A percentile compares a stretch with the other conserved stretches of the same genome.
These are phyloP conservation scores for Amphiprion ocellaris DNA, from an alignment of 2,113 vertebrate genomes.

Conservation along the genomic window DNA sequence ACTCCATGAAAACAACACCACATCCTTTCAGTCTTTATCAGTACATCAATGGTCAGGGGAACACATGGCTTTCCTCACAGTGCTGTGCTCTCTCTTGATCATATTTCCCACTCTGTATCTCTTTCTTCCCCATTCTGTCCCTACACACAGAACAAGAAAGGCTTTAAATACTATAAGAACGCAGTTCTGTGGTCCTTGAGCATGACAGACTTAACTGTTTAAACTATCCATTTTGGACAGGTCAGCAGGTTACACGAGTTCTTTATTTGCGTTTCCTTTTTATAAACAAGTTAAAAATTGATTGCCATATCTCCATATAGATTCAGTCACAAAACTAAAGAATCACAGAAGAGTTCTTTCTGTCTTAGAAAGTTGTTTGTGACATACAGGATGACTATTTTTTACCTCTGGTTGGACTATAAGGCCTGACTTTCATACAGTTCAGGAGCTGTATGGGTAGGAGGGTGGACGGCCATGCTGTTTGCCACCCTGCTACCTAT, in stretches of 20 bases:
- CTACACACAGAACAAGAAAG: slow-evolving; percentile 10
- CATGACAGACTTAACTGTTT: background rate
- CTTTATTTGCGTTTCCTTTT: slow-evolving; percentile 11
- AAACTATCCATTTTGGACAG: slow-evolving; percentile 1
- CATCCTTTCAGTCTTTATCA: slow-evolving; percentile 72
- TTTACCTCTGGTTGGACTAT: slow-evolving; percentile 20
- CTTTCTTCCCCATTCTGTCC: background rate
- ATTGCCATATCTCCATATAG: slow-evolving; percentile 16
- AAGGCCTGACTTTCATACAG: slow-evolving; percentile 26
- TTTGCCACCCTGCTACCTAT: slow-evolving; percentile 37
- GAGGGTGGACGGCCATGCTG: slow-evolving; percentile 14
- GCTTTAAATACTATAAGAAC: background rate
- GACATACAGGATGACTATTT: slow-evolving; percentile 7
- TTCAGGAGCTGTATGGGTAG: slow-evolving; percentile 19
- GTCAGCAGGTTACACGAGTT: slow-evolving; percentile 9
- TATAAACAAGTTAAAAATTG: background rate
- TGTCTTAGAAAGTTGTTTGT: background rate
- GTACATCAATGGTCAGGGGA: slow-evolving; percentile 55
- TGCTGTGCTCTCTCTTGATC: slow-evolving; percentile 41
- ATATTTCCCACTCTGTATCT: slow-evolving; percentile 33
- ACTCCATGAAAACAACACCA: slow-evolving; percentile 59
- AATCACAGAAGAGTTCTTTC: background rate
- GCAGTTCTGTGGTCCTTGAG: background rate
- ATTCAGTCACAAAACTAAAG: slow-evolving; percentile 17
- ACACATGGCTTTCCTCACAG: slow-evolving; percentile 60